phyloP scores from a whole-genome alignment of 2,888 invertebrate species.

The Eremobia ochroleuca region DNA sequence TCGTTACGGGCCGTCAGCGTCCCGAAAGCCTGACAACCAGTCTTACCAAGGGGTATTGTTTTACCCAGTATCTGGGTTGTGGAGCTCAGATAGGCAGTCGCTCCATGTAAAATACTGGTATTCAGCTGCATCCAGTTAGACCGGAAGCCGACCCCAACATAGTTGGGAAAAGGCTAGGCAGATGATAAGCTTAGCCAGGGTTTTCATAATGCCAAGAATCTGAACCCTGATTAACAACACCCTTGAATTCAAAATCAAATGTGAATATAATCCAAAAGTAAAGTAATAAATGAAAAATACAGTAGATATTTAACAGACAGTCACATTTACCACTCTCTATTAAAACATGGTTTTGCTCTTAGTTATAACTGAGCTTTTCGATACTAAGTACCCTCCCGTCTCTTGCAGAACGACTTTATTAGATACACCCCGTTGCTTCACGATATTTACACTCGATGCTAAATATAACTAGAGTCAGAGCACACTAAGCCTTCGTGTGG shows the following conservation, averaged over 20 bases:
- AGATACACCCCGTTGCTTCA: constrained; percentile 48
- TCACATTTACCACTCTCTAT: constrained; percentile 9
- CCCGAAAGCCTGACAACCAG: background rate
- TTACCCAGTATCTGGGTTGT: background rate
- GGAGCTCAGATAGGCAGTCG: background rate
- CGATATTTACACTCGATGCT: constrained; percentile 36
- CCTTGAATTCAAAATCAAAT: background rate
- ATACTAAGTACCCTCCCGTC: constrained; percentile 35
- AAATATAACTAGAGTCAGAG: constrained; percentile 20
- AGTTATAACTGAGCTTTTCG: constrained; percentile 27
- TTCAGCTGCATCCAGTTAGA: background rate
- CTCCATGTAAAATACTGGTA: background rate
- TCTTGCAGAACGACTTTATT: constrained; percentile 33
- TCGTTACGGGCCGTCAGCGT: background rate
- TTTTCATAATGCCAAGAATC: too few relatives aligned
- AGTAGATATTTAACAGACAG: constrained; percentile 28
- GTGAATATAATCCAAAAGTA: background rate
- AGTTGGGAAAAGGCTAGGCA: background rate
- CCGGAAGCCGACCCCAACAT: background rate
- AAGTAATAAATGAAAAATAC: background rate
- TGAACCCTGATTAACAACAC: background rate
- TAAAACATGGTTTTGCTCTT: constrained; percentile 54
- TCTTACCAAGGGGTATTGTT: background rate
- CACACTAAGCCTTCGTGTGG: constrained; percentile 5
- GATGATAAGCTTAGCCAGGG: background rate